phyloP scores from a whole-genome alignment of 92 coral and sea anemone genomes.

The Montipora capitata region DNA sequence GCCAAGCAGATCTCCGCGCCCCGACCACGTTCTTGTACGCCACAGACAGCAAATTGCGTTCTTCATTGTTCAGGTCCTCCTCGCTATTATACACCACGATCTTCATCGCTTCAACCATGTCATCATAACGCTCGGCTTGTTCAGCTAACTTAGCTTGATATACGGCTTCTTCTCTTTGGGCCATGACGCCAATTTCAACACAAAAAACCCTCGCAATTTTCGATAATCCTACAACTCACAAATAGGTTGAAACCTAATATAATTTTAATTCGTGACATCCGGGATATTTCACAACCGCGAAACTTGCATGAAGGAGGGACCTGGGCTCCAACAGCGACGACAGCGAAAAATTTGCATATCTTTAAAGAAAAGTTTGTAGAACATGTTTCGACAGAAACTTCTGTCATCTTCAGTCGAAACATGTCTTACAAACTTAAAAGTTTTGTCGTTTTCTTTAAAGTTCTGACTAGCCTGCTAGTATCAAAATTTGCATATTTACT shows the following conservation, averaged over 20 bases:
- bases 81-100: conserved; percentile 60
- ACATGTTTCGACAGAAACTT: no score
- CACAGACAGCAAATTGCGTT: conserved; percentile 96
- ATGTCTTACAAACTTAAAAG: no score
- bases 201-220: not conserved
- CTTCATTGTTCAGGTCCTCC: conserved; percentile 83
- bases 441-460: no score
- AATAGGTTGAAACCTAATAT: no score
- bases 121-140: conserved; percentile 97
- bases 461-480: no score
- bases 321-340: no score
- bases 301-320: not conserved
- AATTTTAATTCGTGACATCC: conserved; percentile 14
- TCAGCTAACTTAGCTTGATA: conserved; percentile 92
- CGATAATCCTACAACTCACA: no score
- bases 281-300: conserved; percentile 46
- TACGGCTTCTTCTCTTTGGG: conserved; percentile 63
- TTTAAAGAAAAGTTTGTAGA: no score
- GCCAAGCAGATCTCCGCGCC: conserved; percentile 95
- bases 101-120: conserved; percentile 94
- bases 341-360: no score
- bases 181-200: conserved; percentile 35
- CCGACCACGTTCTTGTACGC: conserved; percentile 99
- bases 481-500: no score
- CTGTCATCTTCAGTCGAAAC: no score